These are phyloP conservation scores for Pipistrellus kuhlii DNA, from an alignment of 2,797 vertebrate species.

Conservation along the genomic window DNA sequence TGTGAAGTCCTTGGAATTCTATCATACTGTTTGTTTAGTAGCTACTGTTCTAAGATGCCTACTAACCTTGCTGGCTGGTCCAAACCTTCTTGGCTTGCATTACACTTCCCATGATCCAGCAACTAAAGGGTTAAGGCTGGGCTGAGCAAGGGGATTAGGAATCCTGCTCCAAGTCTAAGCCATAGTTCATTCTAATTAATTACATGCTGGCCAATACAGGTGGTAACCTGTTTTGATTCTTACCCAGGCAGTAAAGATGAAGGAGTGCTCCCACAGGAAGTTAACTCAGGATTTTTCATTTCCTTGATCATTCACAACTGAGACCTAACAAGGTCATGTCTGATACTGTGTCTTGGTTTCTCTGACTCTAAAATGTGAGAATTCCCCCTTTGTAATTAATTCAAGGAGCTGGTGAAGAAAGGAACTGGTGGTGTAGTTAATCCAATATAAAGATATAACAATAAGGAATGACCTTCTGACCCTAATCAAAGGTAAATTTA, in stretches of 20 bases:
- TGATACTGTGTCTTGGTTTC: slow-evolving; percentile 14
- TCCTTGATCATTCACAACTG: background rate
- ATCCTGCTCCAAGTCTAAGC: background rate
- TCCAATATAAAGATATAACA: slow-evolving; percentile 1
- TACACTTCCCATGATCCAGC: background rate
- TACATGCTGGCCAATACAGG: background rate
- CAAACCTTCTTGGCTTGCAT: background rate
- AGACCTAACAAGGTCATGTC: background rate
- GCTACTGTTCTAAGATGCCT: background rate
- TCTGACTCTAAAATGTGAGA: slow-evolving; percentile 19
- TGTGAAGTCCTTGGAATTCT: background rate
- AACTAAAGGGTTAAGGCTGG: background rate
- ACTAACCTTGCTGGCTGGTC: background rate
- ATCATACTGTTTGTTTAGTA: background rate
- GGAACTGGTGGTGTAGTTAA: background rate
- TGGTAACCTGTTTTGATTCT: background rate
- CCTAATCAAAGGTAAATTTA: slow-evolving; percentile 43
- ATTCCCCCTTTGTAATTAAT: background rate
- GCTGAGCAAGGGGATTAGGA: background rate
- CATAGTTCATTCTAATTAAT: background rate
- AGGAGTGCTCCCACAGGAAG: background rate
- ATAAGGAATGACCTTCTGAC: slow-evolving; percentile 1
- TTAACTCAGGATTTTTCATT: background rate
- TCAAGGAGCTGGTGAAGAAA: slow-evolving; percentile 33
- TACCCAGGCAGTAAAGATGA: background rate